A percentile compares a stretch with the other conserved stretches of the same genome.
These are phyloP conservation scores for Mamestra brassicae DNA, from an alignment of 2,888 invertebrate genomes.

Conservation along the genomic window DNA sequence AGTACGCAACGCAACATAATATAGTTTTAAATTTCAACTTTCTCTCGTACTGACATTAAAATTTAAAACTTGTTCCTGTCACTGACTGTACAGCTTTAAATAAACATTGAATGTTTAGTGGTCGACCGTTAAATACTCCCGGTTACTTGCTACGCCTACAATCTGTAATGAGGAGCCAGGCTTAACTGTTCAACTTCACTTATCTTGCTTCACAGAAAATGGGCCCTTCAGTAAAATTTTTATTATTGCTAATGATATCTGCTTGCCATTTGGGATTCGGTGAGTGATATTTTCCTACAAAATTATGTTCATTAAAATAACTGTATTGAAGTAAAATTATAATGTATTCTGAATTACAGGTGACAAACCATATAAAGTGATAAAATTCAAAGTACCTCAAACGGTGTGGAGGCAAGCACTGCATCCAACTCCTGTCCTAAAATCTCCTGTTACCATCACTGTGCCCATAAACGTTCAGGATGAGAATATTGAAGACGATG, in stretches of 20 bases:
- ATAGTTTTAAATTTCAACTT: conserved; percentile 80
- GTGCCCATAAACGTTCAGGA: conserved; percentile 84
- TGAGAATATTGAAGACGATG: conserved; percentile 64
- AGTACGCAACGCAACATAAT: conserved; percentile 76
- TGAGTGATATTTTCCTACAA: conserved; percentile 58
- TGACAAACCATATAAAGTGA: conserved; percentile 79
- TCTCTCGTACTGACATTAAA: conserved; percentile 85
- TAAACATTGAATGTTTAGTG: conserved; percentile 81
- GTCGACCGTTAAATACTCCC: conserved; percentile 85
- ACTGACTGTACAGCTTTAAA: conserved; percentile 80
- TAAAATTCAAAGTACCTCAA: conserved; percentile 81
- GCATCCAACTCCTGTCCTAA: conserved; percentile 82
- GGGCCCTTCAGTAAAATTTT: conserved; percentile 61
- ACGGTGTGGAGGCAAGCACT: conserved; percentile 83
- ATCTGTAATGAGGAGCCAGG: conserved; percentile 80
- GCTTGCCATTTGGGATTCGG: conserved; percentile 68
- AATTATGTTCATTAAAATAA: neutral
- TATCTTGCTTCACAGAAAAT: conserved; percentile 64
- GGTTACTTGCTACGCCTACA: conserved; percentile 80
- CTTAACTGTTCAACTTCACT: conserved; percentile 68
- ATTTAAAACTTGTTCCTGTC: conserved; percentile 89
- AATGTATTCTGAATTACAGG: conserved; percentile 49
- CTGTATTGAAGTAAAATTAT: neutral
- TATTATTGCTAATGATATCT: conserved; percentile 66
- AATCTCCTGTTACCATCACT: conserved; percentile 83